These are phyloP conservation scores for Idaea biselata DNA, from an alignment of 2,888 invertebrate genomes.

Conservation along the genomic window DNA sequence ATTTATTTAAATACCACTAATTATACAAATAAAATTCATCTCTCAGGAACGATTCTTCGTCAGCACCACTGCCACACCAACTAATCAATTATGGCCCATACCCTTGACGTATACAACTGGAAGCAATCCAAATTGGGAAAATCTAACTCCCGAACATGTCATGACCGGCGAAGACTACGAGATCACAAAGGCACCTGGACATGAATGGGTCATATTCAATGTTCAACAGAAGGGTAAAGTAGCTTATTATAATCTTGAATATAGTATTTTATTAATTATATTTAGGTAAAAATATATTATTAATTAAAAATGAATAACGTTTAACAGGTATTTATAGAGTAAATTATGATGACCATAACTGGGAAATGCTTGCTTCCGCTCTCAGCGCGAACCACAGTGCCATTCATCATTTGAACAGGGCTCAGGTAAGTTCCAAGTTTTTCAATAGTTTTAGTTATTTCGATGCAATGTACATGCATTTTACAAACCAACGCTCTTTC, in stretches of 20 bases:
- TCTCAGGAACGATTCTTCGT: constrained; percentile 61
- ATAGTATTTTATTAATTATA: background rate
- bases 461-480: too few relatives aligned
- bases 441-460: background rate
- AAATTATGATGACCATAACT: constrained; percentile 81
- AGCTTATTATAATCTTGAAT: background rate
- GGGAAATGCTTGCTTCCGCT: constrained; percentile 72
- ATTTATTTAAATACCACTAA: too few relatives aligned
- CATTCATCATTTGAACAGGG: constrained; percentile 86
- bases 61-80: constrained; percentile 40
- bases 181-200: constrained; percentile 42
- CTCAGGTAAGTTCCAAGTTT: constrained; percentile 79
- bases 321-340: constrained; percentile 83
- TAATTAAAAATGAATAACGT: too few relatives aligned
- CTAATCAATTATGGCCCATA: constrained; percentile 62
- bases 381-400: constrained; percentile 45
- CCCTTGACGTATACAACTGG: constrained; percentile 67
- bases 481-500: background rate
- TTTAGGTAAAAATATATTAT: constrained; percentile 11
- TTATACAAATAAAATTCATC: too few relatives aligned
- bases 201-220: constrained; percentile 83
- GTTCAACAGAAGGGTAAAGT: constrained; percentile 77
- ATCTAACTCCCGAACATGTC: constrained; percentile 43
- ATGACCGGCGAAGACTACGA: constrained; percentile 41
- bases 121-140: constrained; percentile 61